These are phyloP conservation scores for Leptinotarsa haldemani DNA, from an alignment of 2,888 invertebrate genomes.

Conservation along the genomic window DNA sequence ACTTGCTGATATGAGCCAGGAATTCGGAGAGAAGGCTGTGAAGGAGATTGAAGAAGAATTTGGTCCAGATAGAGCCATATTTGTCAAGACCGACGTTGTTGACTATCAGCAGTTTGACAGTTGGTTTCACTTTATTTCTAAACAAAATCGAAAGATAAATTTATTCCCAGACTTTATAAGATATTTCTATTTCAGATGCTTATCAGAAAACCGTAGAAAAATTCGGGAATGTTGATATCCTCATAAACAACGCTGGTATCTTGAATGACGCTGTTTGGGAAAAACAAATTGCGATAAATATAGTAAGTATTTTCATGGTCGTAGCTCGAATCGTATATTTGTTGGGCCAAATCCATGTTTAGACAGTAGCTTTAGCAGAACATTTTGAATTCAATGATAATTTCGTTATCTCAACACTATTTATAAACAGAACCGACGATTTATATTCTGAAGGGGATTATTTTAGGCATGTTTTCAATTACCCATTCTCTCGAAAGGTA, in stretches of 20 bases:
- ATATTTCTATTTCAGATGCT: slow-evolving; percentile 45
- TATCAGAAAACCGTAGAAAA: slow-evolving; percentile 48
- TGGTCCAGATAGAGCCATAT: slow-evolving; percentile 48
- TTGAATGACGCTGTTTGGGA: slow-evolving; percentile 49
- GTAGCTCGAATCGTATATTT: too few relatives aligned
- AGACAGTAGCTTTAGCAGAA: too few relatives aligned
- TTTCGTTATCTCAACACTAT: too few relatives aligned
- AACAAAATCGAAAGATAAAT: not conserved
- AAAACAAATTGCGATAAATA: slow-evolving; percentile 48
- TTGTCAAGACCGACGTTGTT: slow-evolving; percentile 50
- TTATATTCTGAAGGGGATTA: not conserved
- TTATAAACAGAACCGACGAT: not conserved
- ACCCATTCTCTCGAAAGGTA: not conserved
- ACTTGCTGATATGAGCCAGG: slow-evolving; percentile 46
- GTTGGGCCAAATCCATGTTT: too few relatives aligned
- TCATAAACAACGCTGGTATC: slow-evolving; percentile 53
- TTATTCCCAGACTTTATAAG: not conserved
- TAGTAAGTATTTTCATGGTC: slow-evolving; percentile 42
- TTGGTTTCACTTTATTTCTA: slow-evolving; percentile 28
- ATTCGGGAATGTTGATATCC: slow-evolving; percentile 49
- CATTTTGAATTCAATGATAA: too few relatives aligned
- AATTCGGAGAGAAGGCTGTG: slow-evolving; percentile 43
- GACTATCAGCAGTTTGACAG: slow-evolving; percentile 43
- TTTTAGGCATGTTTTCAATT: not conserved
- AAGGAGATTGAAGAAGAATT: slow-evolving; percentile 47